Conservation (phyloP, 2,113 vertebrate genomes). For the Silurus meridionalis region DNA sequence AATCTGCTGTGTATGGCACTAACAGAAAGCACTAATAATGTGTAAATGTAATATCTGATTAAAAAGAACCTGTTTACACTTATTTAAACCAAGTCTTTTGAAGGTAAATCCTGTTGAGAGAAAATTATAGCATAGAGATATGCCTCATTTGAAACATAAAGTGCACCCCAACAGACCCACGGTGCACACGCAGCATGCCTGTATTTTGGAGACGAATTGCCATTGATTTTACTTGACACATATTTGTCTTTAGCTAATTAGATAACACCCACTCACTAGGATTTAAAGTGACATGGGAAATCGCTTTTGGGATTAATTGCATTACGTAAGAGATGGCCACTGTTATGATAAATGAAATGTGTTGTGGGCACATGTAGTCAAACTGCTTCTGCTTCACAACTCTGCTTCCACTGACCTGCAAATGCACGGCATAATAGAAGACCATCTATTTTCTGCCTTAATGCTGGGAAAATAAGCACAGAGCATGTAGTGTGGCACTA, state of each 20-base stretch:
- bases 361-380: slow-evolving; percentile 1
- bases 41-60: background rate
- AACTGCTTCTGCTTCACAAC: slow-evolving; percentile 4
- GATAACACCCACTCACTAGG: slow-evolving; percentile 31
- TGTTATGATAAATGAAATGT: slow-evolving; percentile 27
- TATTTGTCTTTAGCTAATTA: slow-evolving; percentile 41
- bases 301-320: slow-evolving; percentile 35
- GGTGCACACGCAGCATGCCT: background rate
- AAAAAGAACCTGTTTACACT: background rate
- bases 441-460: slow-evolving; percentile 38
- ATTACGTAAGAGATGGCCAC: background rate
- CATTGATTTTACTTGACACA: slow-evolving; percentile 32
- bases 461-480: slow-evolving; percentile 32
- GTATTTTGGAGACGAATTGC: slow-evolving; percentile 26
- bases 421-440: slow-evolving; percentile 18
- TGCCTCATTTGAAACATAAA: slow-evolving; percentile 3
- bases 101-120: background rate
- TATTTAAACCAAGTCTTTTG: background rate
- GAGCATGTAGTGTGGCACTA: slow-evolving; percentile 11
- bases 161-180: background rate
- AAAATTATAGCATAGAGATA: slow-evolving; percentile 1
- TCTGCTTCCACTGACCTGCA: slow-evolving; percentile 5
- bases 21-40: background rate
- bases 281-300: slow-evolving; percentile 25
- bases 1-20: background rate